Base-by-base conservation (phyloP, 2,797 vertebrate genomes). In the Typhlichthys eigenmanni region DNA sequence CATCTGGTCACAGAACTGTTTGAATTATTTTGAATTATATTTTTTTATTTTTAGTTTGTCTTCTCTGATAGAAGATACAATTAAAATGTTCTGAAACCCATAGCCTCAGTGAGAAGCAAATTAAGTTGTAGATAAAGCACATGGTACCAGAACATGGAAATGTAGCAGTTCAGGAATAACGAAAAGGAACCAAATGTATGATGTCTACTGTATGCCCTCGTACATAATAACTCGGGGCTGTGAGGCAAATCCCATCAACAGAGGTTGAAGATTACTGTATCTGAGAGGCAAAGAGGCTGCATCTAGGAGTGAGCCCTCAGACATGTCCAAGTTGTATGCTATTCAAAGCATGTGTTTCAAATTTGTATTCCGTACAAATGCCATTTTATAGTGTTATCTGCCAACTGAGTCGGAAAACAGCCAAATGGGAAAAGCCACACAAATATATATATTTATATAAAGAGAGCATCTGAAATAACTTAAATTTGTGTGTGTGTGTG, bases 281-380 rank as follows among this genome's bases (percentile, higher is more conserved):
- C 48, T 24, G 34, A 58, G 60, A 58, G 47, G 54, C 38, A 62
- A 51, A 61, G 60, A 60, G 16, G 47, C 7, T 34, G 11, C 61
- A 29, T 55, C 13, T 48, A 16, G 16, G 17, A 51, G n/a, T 5
- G n/a, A 64, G 12, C 47, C 17, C 13, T 29, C 43, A 32, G 13
- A 53, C 19, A 14, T 51, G 51, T 53, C 46, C 3, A 17, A 60
- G 49, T 13, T 47, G 13, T 38, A 14, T 45, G 47, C 13, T 13
- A 50, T 57, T 58, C 2, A 60, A 47, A 65, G 67, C 13, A 62
- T 47, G 45, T 55, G 68, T 57, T 49, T 46, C 12, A 59, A 61
- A 64, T 74, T 45, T 68, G 47, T 53, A 71, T 65, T 72, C 79
- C 54, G 53, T 60, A 60, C 59, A 62, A 49, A 29, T 32, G 17